Evolutionary conservation across 1,140 invertebrate genomes (phyloP), one percentile per base, ranked within the genome.

Genomic region (Drosophila triauraria): DNA sequence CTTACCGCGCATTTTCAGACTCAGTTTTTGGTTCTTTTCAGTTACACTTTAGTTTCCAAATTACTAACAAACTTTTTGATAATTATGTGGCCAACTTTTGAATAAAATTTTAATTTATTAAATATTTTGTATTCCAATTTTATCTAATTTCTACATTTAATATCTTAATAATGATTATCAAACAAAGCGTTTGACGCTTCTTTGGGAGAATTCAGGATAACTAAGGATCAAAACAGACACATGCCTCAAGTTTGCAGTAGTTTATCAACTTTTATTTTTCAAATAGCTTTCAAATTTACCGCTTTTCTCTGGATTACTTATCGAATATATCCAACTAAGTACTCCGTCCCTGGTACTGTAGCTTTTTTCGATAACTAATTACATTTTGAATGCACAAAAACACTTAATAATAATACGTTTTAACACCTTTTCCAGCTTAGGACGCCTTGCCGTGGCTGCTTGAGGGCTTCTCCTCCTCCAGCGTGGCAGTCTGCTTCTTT

Each of bases 1-100:
- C 20, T 54, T 48, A 27, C 27, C 71, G 30, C 67, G 84, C 84
- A 87, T 87, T 87, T 87, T 85, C 50, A 61, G 47, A 75, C 20
- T 62, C 63, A 59, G 40, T 67, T 78, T 69, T 68, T 32, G 23
- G 12, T 7, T 53, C 42, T 15, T 8, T 35, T 44, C 23, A 20
- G 13, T 54, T 44, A 17, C 2, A 20, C 58, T 62, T 54, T 71
- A 44, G 30, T 27, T 10, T 35, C 40, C 56, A 13, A 17, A 44
- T 5, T 59, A 59, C 59, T 75, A 64, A 75, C 56, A 50, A 25
- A 42, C 61, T 75, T 64, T 61, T 62, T 42, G 43, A 69, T 69
- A 25, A 68, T 40, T 67, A 69, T 76, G 23, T 75, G 62, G 20
- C 57, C 27, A 53, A 68, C 44, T 60, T 72, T 75, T 64, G 53